phyloP scores from a whole-genome alignment of 2,888 invertebrate species.

The Xylota segnis region DNA sequence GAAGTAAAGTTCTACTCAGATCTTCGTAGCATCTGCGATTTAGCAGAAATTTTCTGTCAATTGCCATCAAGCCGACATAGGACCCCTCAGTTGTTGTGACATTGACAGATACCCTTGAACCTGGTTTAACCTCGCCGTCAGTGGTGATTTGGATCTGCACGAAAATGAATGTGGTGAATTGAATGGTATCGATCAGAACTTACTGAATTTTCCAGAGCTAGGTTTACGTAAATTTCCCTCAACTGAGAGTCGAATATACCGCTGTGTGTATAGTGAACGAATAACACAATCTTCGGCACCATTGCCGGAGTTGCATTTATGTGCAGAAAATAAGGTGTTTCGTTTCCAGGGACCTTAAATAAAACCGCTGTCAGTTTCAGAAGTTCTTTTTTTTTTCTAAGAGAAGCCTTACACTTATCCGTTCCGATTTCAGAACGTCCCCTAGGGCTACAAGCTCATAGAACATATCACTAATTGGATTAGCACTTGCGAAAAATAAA shows the following conservation, averaged over 20 bases:
- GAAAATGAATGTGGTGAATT: not conserved
- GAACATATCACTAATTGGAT: slow-evolving; percentile 90
- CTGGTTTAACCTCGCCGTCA: slow-evolving; percentile 88
- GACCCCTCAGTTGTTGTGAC: slow-evolving; percentile 92
- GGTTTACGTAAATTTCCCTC: slow-evolving; percentile 31
- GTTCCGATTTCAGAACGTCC: slow-evolving; percentile 91
- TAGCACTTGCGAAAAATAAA: no score
- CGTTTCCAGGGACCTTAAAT: slow-evolving; percentile 64
- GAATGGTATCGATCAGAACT: not conserved
- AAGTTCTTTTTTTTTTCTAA: not conserved
- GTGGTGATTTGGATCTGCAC: slow-evolving; percentile 61
- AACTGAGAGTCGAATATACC: slow-evolving; percentile 15
- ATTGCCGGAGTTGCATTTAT: slow-evolving; percentile 35
- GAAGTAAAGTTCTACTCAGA: slow-evolving; percentile 30
- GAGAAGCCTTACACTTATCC: slow-evolving; percentile 85
- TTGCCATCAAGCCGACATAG: slow-evolving; percentile 92
- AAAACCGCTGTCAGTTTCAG: not conserved
- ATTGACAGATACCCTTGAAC: slow-evolving; percentile 89
- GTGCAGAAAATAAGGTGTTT: not conserved
- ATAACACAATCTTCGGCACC: slow-evolving; percentile 62
- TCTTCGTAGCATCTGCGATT: slow-evolving; percentile 87
- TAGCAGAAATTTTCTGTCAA: slow-evolving; percentile 90
- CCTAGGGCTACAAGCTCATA: slow-evolving; percentile 94
- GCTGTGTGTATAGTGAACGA: slow-evolving; percentile 15
- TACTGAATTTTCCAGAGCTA: slow-evolving; percentile 48